Conservation (phyloP, 1,140 invertebrate species). For the Neodiprion virginianus region DNA sequence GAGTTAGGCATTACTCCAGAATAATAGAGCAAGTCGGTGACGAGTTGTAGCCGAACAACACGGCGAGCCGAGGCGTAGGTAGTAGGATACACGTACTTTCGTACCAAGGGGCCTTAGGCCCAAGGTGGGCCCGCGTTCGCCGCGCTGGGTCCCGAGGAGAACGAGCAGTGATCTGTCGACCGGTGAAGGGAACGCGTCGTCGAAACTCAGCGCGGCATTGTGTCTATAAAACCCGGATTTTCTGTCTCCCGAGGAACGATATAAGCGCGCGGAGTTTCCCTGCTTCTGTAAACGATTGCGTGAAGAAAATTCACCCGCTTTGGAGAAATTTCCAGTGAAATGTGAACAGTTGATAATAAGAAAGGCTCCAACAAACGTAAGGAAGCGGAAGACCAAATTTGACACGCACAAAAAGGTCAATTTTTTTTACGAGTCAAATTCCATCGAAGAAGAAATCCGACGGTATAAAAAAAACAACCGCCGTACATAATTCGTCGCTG, state of each 20-base stretch:
- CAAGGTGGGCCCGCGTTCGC: constrained; percentile 23
- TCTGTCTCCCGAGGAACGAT: background rate
- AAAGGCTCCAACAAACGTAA: no score
- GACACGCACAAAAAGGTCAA: no score
- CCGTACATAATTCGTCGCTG: no score
- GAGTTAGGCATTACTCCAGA: no score
- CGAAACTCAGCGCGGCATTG: constrained; percentile 11
- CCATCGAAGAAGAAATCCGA: no score
- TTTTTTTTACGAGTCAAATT: no score
- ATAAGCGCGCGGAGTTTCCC: background rate
- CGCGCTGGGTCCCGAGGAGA: constrained; percentile 12
- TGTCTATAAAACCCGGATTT: background rate
- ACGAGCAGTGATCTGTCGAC: constrained; percentile 48
- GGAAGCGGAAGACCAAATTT: no score
- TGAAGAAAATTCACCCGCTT: no score
- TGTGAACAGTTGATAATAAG: no score
- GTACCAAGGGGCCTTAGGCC: constrained; percentile 23
- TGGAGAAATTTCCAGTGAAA: no score
- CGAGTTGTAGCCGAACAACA: background rate
- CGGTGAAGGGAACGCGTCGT: constrained; percentile 57
- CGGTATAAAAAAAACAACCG: no score
- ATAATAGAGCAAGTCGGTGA: background rate
- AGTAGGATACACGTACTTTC: constrained; percentile 17
- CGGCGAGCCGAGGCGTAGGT: background rate
- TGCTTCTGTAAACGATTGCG: background rate